Percentiles rank a stretch among this genome's conserved stretches.
Evolutionary conservation across 2,113 vertebrate genomes (phyloP).

Genomic region (Illadopsis cleaveri): DNA sequence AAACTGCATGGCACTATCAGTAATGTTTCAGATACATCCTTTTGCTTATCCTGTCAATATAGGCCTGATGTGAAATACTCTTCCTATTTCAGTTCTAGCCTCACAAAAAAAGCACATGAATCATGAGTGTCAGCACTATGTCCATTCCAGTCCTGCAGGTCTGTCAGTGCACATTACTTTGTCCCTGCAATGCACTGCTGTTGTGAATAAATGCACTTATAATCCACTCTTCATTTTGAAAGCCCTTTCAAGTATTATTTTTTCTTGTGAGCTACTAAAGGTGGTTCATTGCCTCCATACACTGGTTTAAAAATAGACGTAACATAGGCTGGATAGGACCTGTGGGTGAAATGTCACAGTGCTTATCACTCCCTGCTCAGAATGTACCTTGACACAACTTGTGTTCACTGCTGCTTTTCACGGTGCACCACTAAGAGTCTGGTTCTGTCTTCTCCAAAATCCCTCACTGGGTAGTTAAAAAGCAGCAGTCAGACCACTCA

Average conservation of each 20-base stretch:
- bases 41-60: conserved; percentile 55
- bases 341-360: not conserved
- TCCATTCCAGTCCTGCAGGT: not conserved
- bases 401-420: not conserved
- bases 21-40: conserved; percentile 17
- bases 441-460: not conserved
- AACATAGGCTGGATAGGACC: not conserved
- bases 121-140: not conserved
- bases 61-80: conserved; percentile 34
- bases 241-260: not conserved
- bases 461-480: not conserved
- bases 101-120: not conserved
- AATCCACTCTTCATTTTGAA: conserved; percentile 16
- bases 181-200: not conserved
- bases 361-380: not conserved
- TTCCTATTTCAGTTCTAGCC: not conserved
- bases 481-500: not conserved
- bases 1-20: conserved; percentile 24
- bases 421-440: not conserved
- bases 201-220: not conserved
- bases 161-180: not conserved
- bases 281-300: not conserved
- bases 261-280: not conserved
- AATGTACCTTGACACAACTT: not conserved
- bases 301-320: not conserved